Conservation (phyloP, 2,888 invertebrate species). For the Yponomeuta malinellus region DNA sequence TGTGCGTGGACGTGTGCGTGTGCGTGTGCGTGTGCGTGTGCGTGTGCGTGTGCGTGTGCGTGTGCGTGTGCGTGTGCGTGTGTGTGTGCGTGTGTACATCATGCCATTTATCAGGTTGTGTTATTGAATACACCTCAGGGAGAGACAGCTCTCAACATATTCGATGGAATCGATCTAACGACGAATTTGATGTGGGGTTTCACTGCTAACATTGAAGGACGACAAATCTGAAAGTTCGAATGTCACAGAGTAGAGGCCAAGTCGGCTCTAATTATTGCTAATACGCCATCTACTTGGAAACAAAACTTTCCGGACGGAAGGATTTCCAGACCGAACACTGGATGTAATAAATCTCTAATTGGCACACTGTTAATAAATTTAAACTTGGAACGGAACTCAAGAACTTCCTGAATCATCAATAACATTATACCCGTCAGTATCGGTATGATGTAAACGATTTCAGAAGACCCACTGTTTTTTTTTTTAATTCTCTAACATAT, state of each 20-base stretch:
- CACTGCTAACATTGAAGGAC: too few species aligned
- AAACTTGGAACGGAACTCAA: not conserved
- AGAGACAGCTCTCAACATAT: too few species aligned
- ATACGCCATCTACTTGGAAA: not conserved
- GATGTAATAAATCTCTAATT: constrained; percentile 9
- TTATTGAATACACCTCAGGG: too few species aligned
- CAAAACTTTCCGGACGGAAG: not conserved
- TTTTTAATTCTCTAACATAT: not conserved
- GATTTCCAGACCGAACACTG: not conserved
- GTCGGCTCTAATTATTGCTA: not conserved
- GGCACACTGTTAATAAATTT: constrained; percentile 1
- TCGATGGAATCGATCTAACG: too few species aligned
- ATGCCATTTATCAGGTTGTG: too few species aligned
- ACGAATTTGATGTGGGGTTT: too few species aligned
- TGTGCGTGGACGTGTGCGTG: too few species aligned
- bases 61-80: too few species aligned
- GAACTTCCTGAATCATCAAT: not conserved
- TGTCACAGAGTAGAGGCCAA: not conserved
- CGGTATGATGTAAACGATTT: not conserved
- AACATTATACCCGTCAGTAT: not conserved
- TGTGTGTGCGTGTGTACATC: too few species aligned
- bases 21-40: too few species aligned
- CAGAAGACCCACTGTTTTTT: not conserved
- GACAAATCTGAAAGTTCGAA: too few species aligned
- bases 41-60: too few species aligned